These are phyloP conservation scores for Amphibalanus amphitrite DNA, from an alignment of 1,140 invertebrate species.

Conservation along the genomic window DNA sequence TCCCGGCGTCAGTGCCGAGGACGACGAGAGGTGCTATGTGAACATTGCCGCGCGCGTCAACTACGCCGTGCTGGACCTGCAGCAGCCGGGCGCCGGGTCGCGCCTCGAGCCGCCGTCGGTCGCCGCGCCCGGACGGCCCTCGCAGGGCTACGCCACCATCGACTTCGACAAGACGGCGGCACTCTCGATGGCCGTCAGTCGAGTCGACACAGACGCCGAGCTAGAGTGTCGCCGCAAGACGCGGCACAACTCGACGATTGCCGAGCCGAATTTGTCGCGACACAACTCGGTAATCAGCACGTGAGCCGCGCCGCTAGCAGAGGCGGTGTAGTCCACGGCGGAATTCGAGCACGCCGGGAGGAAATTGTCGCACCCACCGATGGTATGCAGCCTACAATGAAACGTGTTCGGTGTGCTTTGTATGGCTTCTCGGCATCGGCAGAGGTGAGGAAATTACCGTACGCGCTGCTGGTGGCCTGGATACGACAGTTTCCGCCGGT, in stretches of 20 bases:
- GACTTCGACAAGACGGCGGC: slow-evolving; percentile 85
- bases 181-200: slow-evolving; percentile 31
- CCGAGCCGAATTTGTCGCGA: slow-evolving; percentile 16
- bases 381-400: too few species aligned
- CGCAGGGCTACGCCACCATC: slow-evolving; percentile 67
- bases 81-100: slow-evolving; percentile 25
- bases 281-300: slow-evolving; percentile 15
- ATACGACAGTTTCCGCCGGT: too few species aligned
- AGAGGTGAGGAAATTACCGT: too few species aligned
- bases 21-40: slow-evolving; percentile 37
- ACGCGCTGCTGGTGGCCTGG: too few species aligned
- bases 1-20: slow-evolving; percentile 25
- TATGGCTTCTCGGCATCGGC: too few species aligned
- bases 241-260: slow-evolving; percentile 29
- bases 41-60: slow-evolving; percentile 50
- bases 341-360: too few species aligned
- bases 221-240: slow-evolving; percentile 27
- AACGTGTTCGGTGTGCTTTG: too few species aligned
- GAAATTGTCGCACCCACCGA: too few species aligned
- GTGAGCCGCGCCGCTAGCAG: too few species aligned
- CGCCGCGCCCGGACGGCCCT: slow-evolving; percentile 15
- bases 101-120: slow-evolving; percentile 24
- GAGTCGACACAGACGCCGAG: slow-evolving; percentile 14
- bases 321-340: too few species aligned
- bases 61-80: slow-evolving; percentile 57